Evolutionary conservation across 2,888 invertebrate species (phyloP), one percentile per base, ranked within the genome.

Genomic region (Morpho deidamia): DNA sequence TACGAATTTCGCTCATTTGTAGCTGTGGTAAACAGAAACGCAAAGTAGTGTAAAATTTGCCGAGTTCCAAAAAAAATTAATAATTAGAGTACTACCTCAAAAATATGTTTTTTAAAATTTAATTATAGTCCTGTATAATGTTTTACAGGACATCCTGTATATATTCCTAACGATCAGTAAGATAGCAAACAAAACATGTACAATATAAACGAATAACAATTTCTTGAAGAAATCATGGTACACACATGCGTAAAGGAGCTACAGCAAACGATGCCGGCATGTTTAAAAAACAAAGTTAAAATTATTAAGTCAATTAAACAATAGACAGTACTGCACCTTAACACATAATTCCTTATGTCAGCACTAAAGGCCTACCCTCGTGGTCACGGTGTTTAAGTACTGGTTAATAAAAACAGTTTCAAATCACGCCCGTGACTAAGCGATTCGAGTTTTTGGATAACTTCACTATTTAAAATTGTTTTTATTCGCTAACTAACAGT

Each of bases 301-400:
- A 23, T 23, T 5, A 38, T 38, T 10, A 7, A 2, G 11, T 38
- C 40, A 40, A 14, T 45, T 35, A 9, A 12, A 4, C 1, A 11
- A 9, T 12, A 37, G 1, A 12, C 8, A 38, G 10, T 23, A 12
- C 48, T 12, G 9, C 1, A 34, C 51, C 52, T 55, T 52, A 55
- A 58, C n/a, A 12, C 8, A 39, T 38, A 51, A 53, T 44, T 47
- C 52, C 55, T 51, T 40, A 58, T 50, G 48, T 53, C 53, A 49
- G 50, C 56, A 39, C 53, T 40, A 56, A 55, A 51, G 51, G 39
- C 51, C 48, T 51, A 52, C 58, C 56, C 59, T 50, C 51, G 38
- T 33, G 40, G 59, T 59, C 53, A 59, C 53, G 59, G 56, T 48
- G n/a, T 53, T 53, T 59, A 53, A 37, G 47, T 49, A 41, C 9